Base-by-base conservation (phyloP, 2,888 invertebrate genomes). In the Tromatobia lineatoria region DNA sequence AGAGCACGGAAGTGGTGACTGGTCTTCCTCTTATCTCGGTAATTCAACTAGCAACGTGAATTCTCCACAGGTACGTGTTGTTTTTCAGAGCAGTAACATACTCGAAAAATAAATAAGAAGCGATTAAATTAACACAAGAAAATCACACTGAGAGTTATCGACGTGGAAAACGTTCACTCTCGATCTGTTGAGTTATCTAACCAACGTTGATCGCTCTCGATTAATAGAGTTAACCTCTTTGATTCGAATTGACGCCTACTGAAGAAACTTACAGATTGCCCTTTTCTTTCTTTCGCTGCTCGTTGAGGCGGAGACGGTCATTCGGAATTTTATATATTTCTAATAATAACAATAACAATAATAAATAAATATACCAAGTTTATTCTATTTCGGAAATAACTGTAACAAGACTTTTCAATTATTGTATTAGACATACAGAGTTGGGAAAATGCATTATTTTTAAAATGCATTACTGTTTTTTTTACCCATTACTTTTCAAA, bases 31-130 rank as follows among this genome's bases (percentile, higher is more conserved):
- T 47, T 92, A 91, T 38, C 84, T 88, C 29, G 89, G 87, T n/a
- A 88, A 86, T 67, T 77, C 83, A 15, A 80, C 89, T 3, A 88
- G 86, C 74, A 86, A 90, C 70, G 87, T 91, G 23, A 93, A 92
- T 87, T 91, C 93, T 15, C 90, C 91, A n/a, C 93, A 93, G 90
- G 93, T 93, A 91, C 86, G 77, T 69, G 42, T 20, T 20, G 45
- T 64, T 45, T 20, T 25, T 29, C 45, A 57, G 74, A 54, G 7
- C 8, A 29, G 54, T 29, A 61, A 18, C 29, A 38, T 67, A 23
- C 13, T 23, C 3, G 45, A 23, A 47, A 13, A 18, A 29, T 10
- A 47, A 50, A 75, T 20, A 1, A 47, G 11, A 61, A 38, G 23
- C 23, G 64, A 64, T 18, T 15, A 15, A 20, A 75, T 38, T 42